These are phyloP conservation scores for Fulica atra DNA, from an alignment of 2,113 vertebrate species.

Conservation along the genomic window DNA sequence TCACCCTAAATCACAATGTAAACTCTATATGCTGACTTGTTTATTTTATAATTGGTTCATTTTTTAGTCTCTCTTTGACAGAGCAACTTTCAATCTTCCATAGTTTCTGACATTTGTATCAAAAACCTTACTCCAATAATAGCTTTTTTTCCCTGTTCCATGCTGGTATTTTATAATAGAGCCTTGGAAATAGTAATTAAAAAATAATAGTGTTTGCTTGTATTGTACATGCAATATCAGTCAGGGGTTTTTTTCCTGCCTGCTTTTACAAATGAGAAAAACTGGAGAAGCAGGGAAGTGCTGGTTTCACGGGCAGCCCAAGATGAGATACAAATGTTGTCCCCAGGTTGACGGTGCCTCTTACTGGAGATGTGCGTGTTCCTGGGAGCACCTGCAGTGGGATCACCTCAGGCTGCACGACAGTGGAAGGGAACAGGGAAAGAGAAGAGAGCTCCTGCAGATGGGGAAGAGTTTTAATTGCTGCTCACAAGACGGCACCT, in stretches of 20 bases:
- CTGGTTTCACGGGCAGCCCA: background rate
- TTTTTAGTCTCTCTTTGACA: background rate
- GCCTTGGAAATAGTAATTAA: background rate
- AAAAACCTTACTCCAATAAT: background rate
- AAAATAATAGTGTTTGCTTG: background rate
- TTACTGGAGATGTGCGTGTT: rapidly evolving
- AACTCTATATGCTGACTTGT: background rate
- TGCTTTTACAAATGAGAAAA: background rate
- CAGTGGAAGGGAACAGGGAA: too few relatives aligned
- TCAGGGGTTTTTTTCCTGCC: rapidly evolving
- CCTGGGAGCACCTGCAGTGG: background rate
- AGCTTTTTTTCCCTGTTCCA: background rate
- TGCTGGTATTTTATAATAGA: background rate
- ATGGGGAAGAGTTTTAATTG: constrained; percentile 13
- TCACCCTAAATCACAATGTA: background rate
- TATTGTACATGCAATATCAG: background rate
- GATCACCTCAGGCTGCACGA: background rate
- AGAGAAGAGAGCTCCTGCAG: background rate
- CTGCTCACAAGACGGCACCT: rapidly evolving
- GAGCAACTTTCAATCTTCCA: background rate
- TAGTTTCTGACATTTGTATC: background rate
- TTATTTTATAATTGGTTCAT: background rate
- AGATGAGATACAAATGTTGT: background rate
- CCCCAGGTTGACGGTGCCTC: background rate
- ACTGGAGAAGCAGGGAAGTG: background rate